These are phyloP conservation scores for Chrysogorgia sp. DNA, from an alignment of 92 coral and sea anemone species.

Conservation along the genomic window DNA sequence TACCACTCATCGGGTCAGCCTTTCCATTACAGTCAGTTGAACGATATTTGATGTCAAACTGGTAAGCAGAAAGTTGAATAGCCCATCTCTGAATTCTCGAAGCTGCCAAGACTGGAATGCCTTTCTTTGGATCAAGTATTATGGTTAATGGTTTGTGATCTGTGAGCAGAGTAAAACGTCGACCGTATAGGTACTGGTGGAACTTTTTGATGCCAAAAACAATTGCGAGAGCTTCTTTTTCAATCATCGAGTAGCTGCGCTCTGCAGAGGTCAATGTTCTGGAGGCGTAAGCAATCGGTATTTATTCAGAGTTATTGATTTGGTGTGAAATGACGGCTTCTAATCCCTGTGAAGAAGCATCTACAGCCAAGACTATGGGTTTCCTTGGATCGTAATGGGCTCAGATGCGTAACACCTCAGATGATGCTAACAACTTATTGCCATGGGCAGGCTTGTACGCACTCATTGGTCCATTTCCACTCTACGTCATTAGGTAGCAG, in stretches of 20 bases:
- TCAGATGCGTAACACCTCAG: too few species aligned
- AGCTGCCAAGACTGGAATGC: slow-evolving; percentile 45
- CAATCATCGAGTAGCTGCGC: slow-evolving; percentile 34
- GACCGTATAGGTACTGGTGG: slow-evolving; percentile 58
- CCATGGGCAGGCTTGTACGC: too few species aligned
- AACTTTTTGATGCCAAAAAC: slow-evolving; percentile 54
- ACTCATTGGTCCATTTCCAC: too few species aligned
- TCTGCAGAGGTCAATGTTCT: background rate
- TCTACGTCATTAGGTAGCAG: too few species aligned
- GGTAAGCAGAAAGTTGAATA: slow-evolving; percentile 50
- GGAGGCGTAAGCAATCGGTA: slow-evolving; percentile 6
- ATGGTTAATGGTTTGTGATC: slow-evolving; percentile 39
- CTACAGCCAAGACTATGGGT: too few species aligned
- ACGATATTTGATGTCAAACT: slow-evolving; percentile 52
- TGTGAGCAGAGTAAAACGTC: slow-evolving; percentile 40
- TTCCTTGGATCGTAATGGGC: too few species aligned
- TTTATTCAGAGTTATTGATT: background rate
- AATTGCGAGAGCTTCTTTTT: slow-evolving; percentile 55
- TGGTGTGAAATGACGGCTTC: too few species aligned
- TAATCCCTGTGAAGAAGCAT: too few species aligned
- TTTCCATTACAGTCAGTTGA: slow-evolving; percentile 46
- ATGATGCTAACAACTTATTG: too few species aligned
- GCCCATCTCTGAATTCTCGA: slow-evolving; percentile 55
- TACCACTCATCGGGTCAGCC: too few species aligned
- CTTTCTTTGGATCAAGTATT: slow-evolving; percentile 46